Evolutionary conservation across 2,888 invertebrate species (phyloP).

Genomic region (Capitulum mitella): DNA sequence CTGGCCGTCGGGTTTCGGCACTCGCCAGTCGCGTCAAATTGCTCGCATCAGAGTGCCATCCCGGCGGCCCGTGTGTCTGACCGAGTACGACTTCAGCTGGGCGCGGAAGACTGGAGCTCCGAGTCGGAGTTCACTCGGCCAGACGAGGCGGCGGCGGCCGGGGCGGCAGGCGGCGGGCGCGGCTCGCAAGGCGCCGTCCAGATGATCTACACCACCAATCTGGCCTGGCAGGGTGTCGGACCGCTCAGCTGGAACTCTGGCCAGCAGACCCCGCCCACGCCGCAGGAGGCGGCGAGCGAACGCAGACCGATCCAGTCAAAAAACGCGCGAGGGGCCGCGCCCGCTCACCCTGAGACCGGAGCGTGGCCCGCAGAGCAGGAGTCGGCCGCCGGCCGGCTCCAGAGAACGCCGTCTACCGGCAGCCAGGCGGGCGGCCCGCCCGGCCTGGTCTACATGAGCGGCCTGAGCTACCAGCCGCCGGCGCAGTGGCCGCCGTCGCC

Average conservation of each 20-base stretch:
- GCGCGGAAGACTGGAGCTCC: neutral
- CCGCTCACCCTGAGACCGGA: neutral
- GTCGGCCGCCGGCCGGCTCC: no score
- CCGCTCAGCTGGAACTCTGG: neutral
- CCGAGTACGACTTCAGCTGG: neutral
- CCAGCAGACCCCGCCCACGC: neutral
- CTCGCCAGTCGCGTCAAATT: no score
- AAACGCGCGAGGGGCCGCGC: neutral
- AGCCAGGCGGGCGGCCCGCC: neutral
- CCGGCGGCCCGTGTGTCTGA: neutral
- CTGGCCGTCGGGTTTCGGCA: no score
- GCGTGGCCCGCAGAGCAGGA: neutral
- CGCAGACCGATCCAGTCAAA: neutral
- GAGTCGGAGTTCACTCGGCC: neutral
- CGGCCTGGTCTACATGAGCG: neutral
- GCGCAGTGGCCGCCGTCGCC: neutral
- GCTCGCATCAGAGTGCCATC: no score
- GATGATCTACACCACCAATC: conserved; percentile 5
- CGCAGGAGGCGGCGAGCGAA: neutral
- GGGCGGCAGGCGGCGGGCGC: neutral
- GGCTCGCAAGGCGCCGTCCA: neutral
- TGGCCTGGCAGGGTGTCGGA: neutral
- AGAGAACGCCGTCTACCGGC: neutral
- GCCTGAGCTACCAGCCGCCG: conserved; percentile 1
- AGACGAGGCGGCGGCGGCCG: neutral